Conservation (phyloP, 2,888 invertebrate species). For the Dusona sp. region DNA sequence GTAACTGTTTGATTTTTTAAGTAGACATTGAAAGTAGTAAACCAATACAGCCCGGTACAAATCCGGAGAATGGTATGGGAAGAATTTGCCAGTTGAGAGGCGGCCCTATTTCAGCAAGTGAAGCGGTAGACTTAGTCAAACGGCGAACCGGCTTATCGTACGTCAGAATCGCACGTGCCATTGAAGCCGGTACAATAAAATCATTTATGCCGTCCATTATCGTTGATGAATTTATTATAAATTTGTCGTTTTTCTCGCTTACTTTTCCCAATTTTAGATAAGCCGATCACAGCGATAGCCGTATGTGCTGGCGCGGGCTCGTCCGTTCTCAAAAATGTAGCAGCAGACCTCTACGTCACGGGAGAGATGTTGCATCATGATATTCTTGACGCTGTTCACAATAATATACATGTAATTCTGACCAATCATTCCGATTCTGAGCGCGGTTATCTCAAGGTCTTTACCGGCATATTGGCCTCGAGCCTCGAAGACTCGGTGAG, state of each 20-base stretch:
- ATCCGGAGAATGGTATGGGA: conserved; percentile 86
- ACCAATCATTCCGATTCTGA: conserved; percentile 98
- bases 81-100: conserved; percentile 86
- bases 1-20: not conserved
- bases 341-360: conserved; percentile 94
- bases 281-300: conserved; percentile 88
- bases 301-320: conserved; percentile 96
- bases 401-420: conserved; percentile 92
- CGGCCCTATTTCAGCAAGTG: conserved; percentile 86
- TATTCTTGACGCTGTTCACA: conserved; percentile 93
- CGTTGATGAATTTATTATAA: not conserved
- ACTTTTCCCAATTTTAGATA: conserved; percentile 83
- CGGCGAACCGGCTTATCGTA: conserved; percentile 88
- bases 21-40: conserved; percentile 75
- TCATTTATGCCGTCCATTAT: not conserved
- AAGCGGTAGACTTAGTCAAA: conserved; percentile 90
- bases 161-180: conserved; percentile 90
- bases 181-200: conserved; percentile 79
- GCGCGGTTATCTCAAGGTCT: conserved; percentile 91
- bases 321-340: conserved; percentile 89
- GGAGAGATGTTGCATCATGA: conserved; percentile 99
- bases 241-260: not conserved
- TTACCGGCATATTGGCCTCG: conserved; percentile 85
- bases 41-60: conserved; percentile 78
- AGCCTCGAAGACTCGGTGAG: conserved; percentile 86